Base-by-base conservation (phyloP, 2,797 vertebrate species). In the Syndactyla subalaris region DNA sequence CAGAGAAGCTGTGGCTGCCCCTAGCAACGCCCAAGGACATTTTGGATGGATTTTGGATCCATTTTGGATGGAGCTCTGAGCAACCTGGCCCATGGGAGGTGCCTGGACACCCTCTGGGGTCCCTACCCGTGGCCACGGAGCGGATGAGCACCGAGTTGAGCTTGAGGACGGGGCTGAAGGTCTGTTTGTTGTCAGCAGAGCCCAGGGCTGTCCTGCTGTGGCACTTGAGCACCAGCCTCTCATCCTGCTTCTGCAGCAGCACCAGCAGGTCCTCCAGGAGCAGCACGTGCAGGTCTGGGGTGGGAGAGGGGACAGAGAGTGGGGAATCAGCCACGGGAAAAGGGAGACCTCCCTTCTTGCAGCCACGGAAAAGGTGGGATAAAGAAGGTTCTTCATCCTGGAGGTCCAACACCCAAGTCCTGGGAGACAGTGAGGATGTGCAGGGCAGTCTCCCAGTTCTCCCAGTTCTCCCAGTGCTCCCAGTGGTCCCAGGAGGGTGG, bases 211-310 rank as follows among this genome's bases (percentile, higher is more conserved):
- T 98, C 87, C 99, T 99, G 92, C 98, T 98, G 23, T 99, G 99
- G 58, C 98, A 99, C 15, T 99, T 98, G 2, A 99, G 98, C 92
- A 99, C 98, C 87, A 99, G 97, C 13, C 98, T 98, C 93, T 99
- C 99, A 0, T 99, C 99, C 1, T 99, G 98, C 77, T 98, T 98
- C 54, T 99, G 98, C 15, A 99, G 98, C 83, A 99, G 97, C 95
- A 99, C 98, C 88, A 98, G 97, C 52, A 99, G 98, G 4, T 99
- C 99, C 93, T 99, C 98, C 68, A 99, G 98, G 79, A 99, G 98
- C 97, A 99, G 97, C 7, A 99, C 99, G 6, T 99, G 99, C 22
- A 99, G 98, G 90, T 99, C 99, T 99, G 89, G 5, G 52, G 23
- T 7, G 19, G 23, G 43, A n/a, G 8, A 57, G 17, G 24, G 22